A percentile compares a stretch with the other conserved stretches of the same genome.
These are phyloP conservation scores for Hylyphantes graminicola DNA, from an alignment of 1,140 invertebrate species.

Conservation along the genomic window DNA sequence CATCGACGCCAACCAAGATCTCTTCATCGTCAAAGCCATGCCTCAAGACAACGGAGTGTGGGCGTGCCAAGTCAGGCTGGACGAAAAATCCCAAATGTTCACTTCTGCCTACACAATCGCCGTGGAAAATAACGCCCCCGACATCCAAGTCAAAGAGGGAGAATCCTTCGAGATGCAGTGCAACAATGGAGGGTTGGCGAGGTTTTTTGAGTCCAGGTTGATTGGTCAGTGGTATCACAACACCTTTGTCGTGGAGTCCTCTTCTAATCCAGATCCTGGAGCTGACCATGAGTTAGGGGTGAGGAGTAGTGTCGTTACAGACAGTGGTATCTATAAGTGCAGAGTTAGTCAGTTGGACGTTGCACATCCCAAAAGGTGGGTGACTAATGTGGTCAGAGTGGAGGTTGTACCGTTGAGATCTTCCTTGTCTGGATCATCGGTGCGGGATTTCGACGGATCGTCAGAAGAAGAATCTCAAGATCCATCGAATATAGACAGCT, in stretches of 20 bases:
- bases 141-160: neutral
- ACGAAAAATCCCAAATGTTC: neutral
- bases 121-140: conserved; percentile 6
- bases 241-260: neutral
- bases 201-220: conserved; percentile 5
- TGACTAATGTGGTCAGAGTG: conserved; percentile 11
- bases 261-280: neutral
- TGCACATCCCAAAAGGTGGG: neutral
- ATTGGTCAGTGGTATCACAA: conserved; percentile 31
- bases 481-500: too few species aligned
- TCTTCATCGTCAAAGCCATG: neutral
- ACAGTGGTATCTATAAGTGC: conserved; percentile 27
- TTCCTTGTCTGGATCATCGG: too few species aligned
- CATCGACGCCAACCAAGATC: neutral
- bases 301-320: neutral
- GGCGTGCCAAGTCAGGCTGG: neutral
- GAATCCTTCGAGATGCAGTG: neutral
- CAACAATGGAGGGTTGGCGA: neutral
- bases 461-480: too few species aligned
- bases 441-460: too few species aligned
- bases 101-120: conserved; percentile 18
- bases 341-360: neutral
- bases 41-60: conserved; percentile 37
- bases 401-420: neutral
- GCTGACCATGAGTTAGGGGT: neutral